Evolutionary conservation across 2,888 invertebrate genomes (phyloP).

Genomic region (Caenorhabditis sinica): DNA sequence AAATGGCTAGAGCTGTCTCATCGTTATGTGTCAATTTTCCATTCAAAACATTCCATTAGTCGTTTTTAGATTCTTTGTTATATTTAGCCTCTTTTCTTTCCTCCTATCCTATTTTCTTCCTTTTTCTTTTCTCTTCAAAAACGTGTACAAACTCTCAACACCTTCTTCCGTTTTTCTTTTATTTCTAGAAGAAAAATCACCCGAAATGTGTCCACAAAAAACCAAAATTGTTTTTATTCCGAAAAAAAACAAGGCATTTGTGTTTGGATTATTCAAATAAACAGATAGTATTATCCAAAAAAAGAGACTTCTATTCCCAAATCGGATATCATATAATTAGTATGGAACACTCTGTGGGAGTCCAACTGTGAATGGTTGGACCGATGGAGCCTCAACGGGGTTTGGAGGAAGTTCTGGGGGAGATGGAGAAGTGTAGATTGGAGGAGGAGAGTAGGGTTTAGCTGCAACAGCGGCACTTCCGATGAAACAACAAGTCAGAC

Average conservation of each 20-base stretch:
- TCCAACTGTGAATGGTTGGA: constrained; percentile 63
- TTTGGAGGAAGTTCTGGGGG: constrained; percentile 58
- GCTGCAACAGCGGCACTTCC: constrained; percentile 46
- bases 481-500: constrained; percentile 57
- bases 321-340: constrained; percentile 17
- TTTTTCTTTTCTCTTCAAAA: background rate
- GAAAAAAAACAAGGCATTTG: constrained; percentile 2
- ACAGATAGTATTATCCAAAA: constrained; percentile 10
- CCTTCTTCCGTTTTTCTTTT: constrained; percentile 3
- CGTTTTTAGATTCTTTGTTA: constrained; percentile 19
- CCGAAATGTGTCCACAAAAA: background rate
- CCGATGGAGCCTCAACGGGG: constrained; percentile 49
- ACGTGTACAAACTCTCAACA: constrained; percentile 22
- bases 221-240: constrained; percentile 20
- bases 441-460: constrained; percentile 55
- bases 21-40: constrained; percentile 34
- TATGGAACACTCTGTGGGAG: constrained; percentile 51
- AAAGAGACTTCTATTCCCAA: background rate
- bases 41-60: constrained; percentile 34
- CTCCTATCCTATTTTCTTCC: background rate
- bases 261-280: constrained; percentile 29
- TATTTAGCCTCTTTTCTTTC: background rate
- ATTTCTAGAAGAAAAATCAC: background rate
- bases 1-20: background rate
- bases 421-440: constrained; percentile 51